phyloP scores from a whole-genome alignment of 2,888 invertebrate species.

The Patella ulyssiponensis region DNA sequence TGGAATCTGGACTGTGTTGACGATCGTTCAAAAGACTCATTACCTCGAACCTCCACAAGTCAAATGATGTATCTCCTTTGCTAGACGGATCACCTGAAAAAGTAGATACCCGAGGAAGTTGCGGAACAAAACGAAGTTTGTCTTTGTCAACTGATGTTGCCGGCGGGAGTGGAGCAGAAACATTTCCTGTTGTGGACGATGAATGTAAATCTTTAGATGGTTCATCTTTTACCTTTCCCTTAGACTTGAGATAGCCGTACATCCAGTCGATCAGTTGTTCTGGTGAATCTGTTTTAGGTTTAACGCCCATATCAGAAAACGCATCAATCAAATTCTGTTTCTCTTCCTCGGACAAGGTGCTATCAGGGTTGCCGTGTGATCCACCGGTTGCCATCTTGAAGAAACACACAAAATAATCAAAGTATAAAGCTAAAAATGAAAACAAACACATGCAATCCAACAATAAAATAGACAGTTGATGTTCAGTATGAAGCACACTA shows the following conservation, averaged over 20 bases:
- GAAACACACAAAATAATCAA: background rate
- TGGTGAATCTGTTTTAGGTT: background rate
- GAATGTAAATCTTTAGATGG: background rate
- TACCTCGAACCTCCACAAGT: background rate
- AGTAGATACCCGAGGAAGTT: background rate
- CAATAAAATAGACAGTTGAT: background rate
- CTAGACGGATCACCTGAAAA: background rate
- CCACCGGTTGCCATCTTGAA: background rate
- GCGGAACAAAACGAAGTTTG: background rate
- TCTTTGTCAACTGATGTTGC: background rate
- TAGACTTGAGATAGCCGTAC: background rate
- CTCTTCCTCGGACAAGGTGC: background rate
- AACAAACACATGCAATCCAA: background rate
- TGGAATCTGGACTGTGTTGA: background rate
- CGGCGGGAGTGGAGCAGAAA: background rate
- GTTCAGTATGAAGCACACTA: background rate
- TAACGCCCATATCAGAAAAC: background rate
- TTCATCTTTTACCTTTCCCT: background rate
- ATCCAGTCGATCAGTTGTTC: background rate
- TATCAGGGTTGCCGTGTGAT: background rate
- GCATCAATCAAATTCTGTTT: background rate
- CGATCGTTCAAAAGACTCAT: background rate
- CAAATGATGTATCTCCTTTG: constrained; percentile 4
- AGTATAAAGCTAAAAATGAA: background rate
- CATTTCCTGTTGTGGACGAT: background rate